Evolutionary conservation across 2,797 vertebrate species (phyloP).

Genomic region (Hemibagrus guttatus): DNA sequence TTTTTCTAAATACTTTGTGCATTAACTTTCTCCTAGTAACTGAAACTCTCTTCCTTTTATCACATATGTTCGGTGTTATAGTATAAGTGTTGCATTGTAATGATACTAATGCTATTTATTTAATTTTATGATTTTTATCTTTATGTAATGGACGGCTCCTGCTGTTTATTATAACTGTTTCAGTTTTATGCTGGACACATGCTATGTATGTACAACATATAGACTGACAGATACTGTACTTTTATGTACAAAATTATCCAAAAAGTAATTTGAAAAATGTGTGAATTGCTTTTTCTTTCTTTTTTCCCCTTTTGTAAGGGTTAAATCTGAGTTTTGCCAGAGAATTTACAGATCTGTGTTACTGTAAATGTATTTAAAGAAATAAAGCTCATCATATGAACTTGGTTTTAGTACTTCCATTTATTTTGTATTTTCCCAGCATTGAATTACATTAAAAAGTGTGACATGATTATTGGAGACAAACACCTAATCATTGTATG

Average conservation of each 20-base stretch:
- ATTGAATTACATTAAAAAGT: background rate
- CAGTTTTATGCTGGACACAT: background rate
- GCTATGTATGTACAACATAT: background rate
- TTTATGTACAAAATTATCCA: background rate
- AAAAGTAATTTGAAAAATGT: background rate
- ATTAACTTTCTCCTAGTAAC: background rate
- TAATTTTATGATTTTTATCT: background rate
- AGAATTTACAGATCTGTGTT: background rate
- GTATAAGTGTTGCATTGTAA: too few species aligned
- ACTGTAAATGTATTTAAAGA: background rate
- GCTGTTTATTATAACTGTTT: background rate
- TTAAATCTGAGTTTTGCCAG: background rate
- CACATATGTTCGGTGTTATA: background rate
- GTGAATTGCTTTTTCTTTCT: background rate
- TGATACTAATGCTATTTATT: background rate
- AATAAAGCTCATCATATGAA: background rate
- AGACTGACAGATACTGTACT: background rate
- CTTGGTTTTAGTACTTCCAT: background rate
- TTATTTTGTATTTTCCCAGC: background rate
- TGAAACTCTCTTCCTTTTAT: background rate
- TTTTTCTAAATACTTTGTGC: background rate
- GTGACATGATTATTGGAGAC: background rate
- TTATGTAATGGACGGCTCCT: background rate
- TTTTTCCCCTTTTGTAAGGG: too few species aligned
- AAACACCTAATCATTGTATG: too few species aligned